Evolutionary conservation across 2,888 invertebrate species (phyloP), one percentile per base, ranked within the genome.

Genomic region (Chouioia cunea): DNA sequence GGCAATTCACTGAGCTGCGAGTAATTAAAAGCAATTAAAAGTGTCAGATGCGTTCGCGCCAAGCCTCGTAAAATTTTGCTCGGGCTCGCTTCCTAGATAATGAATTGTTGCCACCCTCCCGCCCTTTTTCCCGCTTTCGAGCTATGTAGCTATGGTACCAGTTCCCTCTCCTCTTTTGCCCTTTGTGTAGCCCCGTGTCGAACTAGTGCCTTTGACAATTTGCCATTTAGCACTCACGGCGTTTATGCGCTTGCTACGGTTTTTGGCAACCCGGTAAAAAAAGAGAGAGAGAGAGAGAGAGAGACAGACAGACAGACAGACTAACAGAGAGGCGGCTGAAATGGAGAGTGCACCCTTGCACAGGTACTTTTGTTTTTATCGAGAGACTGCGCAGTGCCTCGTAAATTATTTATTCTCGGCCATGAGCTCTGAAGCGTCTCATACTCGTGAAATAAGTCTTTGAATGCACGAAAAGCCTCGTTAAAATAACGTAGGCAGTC

Each of bases 11-110:
- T 57, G 65, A 44, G 47, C 48, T 48, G 48, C 56, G 65, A 57
- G 65, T 65, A 65, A 65, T 65, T 65, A 65, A 65, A 65, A 65
- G 65, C 65, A 57, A 65, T 65, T 57, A 65, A 57, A 65, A 65
- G 65, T 57, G 48, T 65, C 57, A 56, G 57, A 48, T 48, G 48
- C 48, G 57, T 48, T 43, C 16, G 4, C 52, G 52, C 15, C 16
- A 10, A 52, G 52, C 0, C 20, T 52, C 52, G 16, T 12, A 52
- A 12, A 20, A 16, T 52, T 2, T 22, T 4, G 14, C 22, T 22
- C 23, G 36, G 23, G 3, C 62, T 18, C 62, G 27, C 20, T 27
- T 18, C 50, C 43, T 53, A 53, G 53, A 63, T 44, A 63, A 63
- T 63, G 63, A 63, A 63, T 63, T 63, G 53, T 63, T 54, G 63